Conservation (phyloP, 2,797 vertebrate genomes). For the Amblyraja radiata region DNA sequence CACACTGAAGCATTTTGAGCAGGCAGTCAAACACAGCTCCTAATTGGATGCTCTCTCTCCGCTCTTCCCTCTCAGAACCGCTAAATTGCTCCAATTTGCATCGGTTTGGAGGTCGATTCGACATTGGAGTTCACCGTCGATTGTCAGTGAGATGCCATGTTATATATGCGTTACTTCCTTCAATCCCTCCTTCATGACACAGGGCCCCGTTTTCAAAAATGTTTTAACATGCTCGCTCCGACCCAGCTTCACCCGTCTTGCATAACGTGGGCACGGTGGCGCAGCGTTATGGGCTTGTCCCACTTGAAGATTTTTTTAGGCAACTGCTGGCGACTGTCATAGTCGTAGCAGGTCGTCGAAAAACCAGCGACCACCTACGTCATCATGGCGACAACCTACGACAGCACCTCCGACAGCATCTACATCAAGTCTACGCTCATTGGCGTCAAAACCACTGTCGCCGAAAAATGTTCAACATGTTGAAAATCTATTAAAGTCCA, state of each 20-base stretch:
- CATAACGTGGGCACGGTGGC: background rate
- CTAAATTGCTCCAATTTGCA: background rate
- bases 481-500: too few relatives aligned
- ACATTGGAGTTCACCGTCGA: background rate
- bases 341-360: too few relatives aligned
- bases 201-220: background rate
- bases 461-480: too few relatives aligned
- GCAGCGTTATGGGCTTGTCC: too few relatives aligned
- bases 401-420: too few relatives aligned
- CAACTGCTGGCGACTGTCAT: too few relatives aligned
- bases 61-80: background rate
- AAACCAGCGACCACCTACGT: too few relatives aligned
- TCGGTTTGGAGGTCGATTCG: background rate
- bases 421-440: too few relatives aligned
- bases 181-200: background rate
- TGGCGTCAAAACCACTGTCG: too few relatives aligned
- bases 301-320: too few relatives aligned
- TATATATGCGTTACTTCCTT: background rate
- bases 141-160: background rate
- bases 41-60: background rate
- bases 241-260: background rate
- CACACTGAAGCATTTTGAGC: background rate
- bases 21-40: background rate
- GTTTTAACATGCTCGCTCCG: background rate
- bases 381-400: too few relatives aligned